Evolutionary conservation across 2,888 invertebrate species (phyloP), one percentile per base, ranked within the genome.

Genomic region (Teleiodes luculella): DNA sequence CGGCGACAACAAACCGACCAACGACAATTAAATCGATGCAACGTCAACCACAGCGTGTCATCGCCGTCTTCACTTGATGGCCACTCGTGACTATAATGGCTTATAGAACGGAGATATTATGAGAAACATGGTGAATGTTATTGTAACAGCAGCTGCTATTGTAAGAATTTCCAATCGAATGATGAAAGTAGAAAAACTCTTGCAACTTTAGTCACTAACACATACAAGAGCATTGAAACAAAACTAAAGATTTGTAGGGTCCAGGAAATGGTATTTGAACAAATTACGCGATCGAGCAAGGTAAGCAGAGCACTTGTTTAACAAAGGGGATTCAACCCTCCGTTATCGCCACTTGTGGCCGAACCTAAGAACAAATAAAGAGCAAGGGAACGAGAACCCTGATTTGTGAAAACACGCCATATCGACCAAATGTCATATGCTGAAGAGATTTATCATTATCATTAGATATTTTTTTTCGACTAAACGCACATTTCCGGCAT

Each of bases 1-100:
- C 72, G 57, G 66, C 68, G 77, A 39, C 54, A 43, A 56, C 53
- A 37, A 49, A 54, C 53, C 37, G 36, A 45, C 53, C 33, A 53
- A 78, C 80, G 56, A 78, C 80, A 83, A 84, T 81, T 81, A 80
- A 78, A 81, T 78, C 72, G 71, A 73, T 74, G 75, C 70, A 70
- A 68, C 71, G 74, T 68, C 68, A 71, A 72, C 64, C 63, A 64
- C 63, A 48, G 48, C 33, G 54, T n/a, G n/a, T n/a, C n/a, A n/a
- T n/a, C n/a, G n/a, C n/a, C n/a, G n/a, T 51, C 55, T 24, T 53
- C 55, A 55, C 53, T 52, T 58, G 58, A 58, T 58, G 59, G 46
- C 53, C 52, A 55, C 58, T 62, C 49, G 53, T 57, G 49, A 37
- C n/a, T 46, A 8, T 30, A 31, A 30, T 31, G 13, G 46, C 46